Evolutionary conservation across 2,113 vertebrate species (phyloP), one percentile per base, ranked within the genome.

Genomic region (Chascanopsetta lugubris): DNA sequence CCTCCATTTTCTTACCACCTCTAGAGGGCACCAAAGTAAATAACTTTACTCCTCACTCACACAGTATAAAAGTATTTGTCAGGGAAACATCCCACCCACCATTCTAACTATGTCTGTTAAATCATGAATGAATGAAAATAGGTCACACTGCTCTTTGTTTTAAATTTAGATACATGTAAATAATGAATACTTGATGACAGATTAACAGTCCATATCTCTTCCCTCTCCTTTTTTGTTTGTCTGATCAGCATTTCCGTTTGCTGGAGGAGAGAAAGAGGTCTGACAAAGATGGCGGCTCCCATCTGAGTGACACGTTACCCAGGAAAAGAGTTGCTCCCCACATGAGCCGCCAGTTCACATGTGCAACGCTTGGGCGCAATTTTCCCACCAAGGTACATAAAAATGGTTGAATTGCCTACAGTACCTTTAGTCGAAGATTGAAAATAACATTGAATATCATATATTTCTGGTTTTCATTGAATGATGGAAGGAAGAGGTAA

Each of bases 251-350:
- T 90, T 95, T 97, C 89, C 94, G 94, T 79, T 92, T 86, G 18
- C 87, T 97, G 90, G 96, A 98, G 84, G 96, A 97, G 84, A 94
- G 94, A 78, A 97, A 87, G 90, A 92, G 89, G 65, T 77, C 65
- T 2, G 84, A 76, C 12, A 90, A 72, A 54, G 90, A 91, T 6
- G 92, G 83, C 69, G 92, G 93, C 49, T 74, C 87, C 13, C 94
- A 95, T 85, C 73, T 94, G 84, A 97, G 96, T 20, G 97, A 95
- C 61, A 97, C 96, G 32, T 90, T 97, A 70, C 96, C 96, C 67
- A 92, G 95, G 71, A 98, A 98, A 91, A 97, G 92, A 88, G 89
- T 86, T 0, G 17, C 92, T 2, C 76, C 93, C 0, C 40, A 88
- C 8, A 53, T 92, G 21, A 93, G 90, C 1, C 85, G 93, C 2